These are phyloP conservation scores for Diadegma fenestrale DNA, from an alignment of 2,888 invertebrate species.

Conservation along the genomic window DNA sequence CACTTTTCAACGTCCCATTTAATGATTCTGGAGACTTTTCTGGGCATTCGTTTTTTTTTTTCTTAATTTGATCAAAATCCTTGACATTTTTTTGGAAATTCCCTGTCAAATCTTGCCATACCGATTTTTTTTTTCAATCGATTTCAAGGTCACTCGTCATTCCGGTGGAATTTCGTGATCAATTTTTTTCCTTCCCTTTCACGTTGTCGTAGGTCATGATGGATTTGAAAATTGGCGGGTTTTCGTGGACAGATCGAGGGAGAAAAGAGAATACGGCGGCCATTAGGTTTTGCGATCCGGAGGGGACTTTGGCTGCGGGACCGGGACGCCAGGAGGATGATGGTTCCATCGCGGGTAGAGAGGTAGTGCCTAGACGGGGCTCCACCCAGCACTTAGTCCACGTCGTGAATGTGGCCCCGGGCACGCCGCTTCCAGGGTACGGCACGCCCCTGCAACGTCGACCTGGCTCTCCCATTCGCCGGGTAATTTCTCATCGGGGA, in stretches of 20 bases:
- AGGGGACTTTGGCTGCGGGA: conserved; percentile 69
- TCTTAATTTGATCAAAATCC: too few species aligned
- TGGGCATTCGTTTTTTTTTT: not conserved
- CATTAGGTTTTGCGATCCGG: conserved; percentile 79
- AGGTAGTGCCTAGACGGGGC: conserved; percentile 84
- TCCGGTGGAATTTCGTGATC: not conserved
- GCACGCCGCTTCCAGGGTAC: conserved; percentile 88
- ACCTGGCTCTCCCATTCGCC: conserved; percentile 85
- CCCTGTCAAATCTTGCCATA: not conserved
- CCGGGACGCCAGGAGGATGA: conserved; percentile 79
- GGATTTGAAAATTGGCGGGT: conserved; percentile 63
- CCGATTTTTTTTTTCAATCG: not conserved
- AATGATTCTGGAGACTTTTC: not conserved
- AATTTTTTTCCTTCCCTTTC: conserved; percentile 10
- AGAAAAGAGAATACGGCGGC: conserved; percentile 75
- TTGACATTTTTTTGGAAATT: not conserved
- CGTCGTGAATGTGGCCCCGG: conserved; percentile 84
- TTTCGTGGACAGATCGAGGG: conserved; percentile 15
- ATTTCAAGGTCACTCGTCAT: not conserved
- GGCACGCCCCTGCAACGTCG: conserved; percentile 85
- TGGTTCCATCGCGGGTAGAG: conserved; percentile 82
- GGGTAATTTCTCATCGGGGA: conserved; percentile 84
- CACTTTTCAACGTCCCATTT: not conserved
- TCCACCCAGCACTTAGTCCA: conserved; percentile 87
- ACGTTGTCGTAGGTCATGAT: conserved; percentile 40